phyloP scores from a whole-genome alignment of 2,797 vertebrate genomes.

The Taenioides sp. region DNA sequence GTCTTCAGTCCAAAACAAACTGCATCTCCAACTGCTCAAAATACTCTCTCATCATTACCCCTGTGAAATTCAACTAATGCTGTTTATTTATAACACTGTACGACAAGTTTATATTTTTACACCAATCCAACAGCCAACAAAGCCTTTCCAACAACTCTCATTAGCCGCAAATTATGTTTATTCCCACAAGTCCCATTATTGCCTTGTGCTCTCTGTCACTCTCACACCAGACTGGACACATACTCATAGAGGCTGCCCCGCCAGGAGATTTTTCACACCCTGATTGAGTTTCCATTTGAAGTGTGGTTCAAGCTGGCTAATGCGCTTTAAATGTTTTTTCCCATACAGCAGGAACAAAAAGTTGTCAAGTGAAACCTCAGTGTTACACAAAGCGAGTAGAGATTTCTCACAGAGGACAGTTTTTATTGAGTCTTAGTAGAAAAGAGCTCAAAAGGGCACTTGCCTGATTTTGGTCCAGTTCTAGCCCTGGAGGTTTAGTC shows the following conservation, averaged over 20 bases:
- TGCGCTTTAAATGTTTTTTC: conserved; percentile 76
- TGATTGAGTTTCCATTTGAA: conserved; percentile 74
- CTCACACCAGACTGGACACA: conserved; percentile 48
- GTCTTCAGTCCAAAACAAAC: conserved; percentile 39
- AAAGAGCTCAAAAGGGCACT: too few species aligned
- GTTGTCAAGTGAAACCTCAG: conserved; percentile 44
- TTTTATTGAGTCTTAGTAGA: conserved; percentile 32
- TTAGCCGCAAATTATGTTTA: conserved; percentile 58
- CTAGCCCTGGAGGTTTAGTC: too few species aligned
- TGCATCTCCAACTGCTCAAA: conserved; percentile 15
- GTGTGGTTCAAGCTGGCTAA: conserved; percentile 69
- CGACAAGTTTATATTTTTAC: conserved; percentile 32
- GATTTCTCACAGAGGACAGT: conserved; percentile 28
- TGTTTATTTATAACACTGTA: conserved; percentile 26
- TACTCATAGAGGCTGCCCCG: conserved; percentile 33
- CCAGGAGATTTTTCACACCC: conserved; percentile 58
- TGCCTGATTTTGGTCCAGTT: too few species aligned
- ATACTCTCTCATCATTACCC: conserved; percentile 8
- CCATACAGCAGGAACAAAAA: conserved; percentile 65
- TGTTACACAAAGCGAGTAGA: conserved; percentile 38
- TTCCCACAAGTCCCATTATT: conserved; percentile 41
- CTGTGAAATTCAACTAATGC: conserved; percentile 1
- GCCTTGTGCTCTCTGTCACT: conserved; percentile 52
- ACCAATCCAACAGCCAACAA: conserved; percentile 30
- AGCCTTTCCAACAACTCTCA: conserved; percentile 31